These are phyloP conservation scores for Palythoa grandiflora DNA, from an alignment of 92 coral and sea anemone species.

Conservation along the genomic window DNA sequence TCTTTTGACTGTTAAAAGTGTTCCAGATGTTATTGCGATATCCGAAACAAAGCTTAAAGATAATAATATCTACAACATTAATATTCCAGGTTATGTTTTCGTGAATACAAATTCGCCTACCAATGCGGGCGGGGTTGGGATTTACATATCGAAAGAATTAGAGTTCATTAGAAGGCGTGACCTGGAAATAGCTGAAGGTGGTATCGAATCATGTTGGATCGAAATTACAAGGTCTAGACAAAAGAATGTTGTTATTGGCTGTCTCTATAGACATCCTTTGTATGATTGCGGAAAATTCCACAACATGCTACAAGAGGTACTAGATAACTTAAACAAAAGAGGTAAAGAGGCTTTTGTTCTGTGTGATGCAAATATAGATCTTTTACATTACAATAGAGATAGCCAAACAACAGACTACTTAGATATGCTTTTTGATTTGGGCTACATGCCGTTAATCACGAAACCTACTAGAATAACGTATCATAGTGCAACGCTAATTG, in stretches of 20 bases:
- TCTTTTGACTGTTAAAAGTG: constrained; percentile 47
- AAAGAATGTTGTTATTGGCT: constrained; percentile 52
- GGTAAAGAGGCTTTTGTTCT: constrained; percentile 41
- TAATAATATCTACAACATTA: constrained; percentile 42
- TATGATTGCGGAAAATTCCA: constrained; percentile 40
- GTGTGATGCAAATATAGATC: constrained; percentile 42
- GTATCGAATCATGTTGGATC: constrained; percentile 54
- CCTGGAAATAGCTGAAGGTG: constrained; percentile 44
- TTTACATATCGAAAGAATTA: constrained; percentile 55
- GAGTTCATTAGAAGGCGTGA: constrained; percentile 50
- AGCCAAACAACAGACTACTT: constrained; percentile 65
- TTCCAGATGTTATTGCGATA: constrained; percentile 51
- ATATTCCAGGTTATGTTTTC: constrained; percentile 49
- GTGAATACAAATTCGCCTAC: constrained; percentile 60
- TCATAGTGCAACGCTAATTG: constrained; percentile 64
- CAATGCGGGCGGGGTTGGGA: constrained; percentile 62
- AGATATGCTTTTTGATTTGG: constrained; percentile 56
- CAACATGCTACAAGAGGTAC: constrained; percentile 5
- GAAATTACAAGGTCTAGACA: constrained; percentile 29
- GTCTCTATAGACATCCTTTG: constrained; percentile 45
- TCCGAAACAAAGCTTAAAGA: constrained; percentile 53
- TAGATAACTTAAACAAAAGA: constrained; percentile 18
- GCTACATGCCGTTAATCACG: constrained; percentile 56
- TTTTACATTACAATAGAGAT: constrained; percentile 41
- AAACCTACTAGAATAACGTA: constrained; percentile 54